These are phyloP conservation scores for Jaculus jaculus DNA, from an alignment of 2,113 vertebrate species.

Conservation along the genomic window DNA sequence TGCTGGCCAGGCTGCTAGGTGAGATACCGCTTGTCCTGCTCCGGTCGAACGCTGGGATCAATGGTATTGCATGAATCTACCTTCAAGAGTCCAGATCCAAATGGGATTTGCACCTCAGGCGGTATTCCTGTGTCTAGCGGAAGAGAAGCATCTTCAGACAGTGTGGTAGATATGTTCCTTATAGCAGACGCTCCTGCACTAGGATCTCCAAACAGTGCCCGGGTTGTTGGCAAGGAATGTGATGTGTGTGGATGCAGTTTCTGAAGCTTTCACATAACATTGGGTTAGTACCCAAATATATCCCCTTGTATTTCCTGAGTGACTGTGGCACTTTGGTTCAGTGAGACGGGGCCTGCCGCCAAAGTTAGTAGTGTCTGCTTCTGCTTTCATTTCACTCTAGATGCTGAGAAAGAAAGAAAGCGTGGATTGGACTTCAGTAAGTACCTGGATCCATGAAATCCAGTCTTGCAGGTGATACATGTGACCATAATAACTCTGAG, in stretches of 20 bases:
- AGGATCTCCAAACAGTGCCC: conserved; percentile 34
- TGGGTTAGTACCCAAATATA: not conserved
- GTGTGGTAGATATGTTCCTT: not conserved
- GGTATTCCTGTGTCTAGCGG: not conserved
- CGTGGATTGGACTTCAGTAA: not conserved
- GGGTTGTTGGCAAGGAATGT: not conserved
- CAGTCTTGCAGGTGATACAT: conserved; percentile 11
- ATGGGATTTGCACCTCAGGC: not conserved
- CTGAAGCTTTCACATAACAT: conserved; percentile 18
- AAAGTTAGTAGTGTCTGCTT: conserved; percentile 29
- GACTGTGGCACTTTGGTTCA: not conserved
- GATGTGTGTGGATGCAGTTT: not conserved
- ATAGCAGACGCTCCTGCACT: not conserved
- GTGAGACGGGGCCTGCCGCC: not conserved
- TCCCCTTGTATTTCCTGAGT: not conserved
- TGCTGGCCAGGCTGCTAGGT: not conserved
- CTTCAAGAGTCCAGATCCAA: not conserved
- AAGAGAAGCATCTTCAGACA: not conserved
- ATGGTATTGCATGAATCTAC: not conserved
- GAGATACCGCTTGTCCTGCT: not conserved
- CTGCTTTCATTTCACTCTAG: not conserved
- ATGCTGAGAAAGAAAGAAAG: not conserved
- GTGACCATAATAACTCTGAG: conserved; percentile 16
- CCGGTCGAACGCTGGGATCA: not conserved
- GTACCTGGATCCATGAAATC: not conserved